These are phyloP conservation scores for Aplodontia rufa DNA, from an alignment of 2,113 vertebrate species.

Conservation along the genomic window DNA sequence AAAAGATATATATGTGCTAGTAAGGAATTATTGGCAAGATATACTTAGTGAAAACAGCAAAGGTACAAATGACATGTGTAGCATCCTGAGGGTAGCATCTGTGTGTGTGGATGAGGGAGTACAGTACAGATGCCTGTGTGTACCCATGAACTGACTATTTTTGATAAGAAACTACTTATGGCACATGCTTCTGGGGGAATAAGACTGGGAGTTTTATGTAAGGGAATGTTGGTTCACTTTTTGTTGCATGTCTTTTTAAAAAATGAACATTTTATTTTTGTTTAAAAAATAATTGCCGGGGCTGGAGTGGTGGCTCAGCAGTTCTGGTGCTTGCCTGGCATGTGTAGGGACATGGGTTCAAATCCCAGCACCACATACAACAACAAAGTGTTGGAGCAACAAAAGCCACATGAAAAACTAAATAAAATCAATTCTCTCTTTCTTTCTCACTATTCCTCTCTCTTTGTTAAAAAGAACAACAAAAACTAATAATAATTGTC, in stretches of 20 bases:
- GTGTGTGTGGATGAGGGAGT: not conserved
- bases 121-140: fast-evolving
- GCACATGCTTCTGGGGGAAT: not conserved
- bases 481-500: too few species aligned
- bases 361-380: too few species aligned
- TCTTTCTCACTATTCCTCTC: too few species aligned
- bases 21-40: not conserved
- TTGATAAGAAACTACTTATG: not conserved
- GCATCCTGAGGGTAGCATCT: not conserved
- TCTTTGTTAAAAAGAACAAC: too few species aligned
- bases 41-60: not conserved
- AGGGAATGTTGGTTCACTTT: not conserved
- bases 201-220: not conserved
- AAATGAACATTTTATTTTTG: not conserved
- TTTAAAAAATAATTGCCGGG: slow-evolving; percentile 33
- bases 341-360: too few species aligned
- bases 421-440: too few species aligned
- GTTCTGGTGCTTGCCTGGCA: too few species aligned
- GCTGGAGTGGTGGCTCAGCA: too few species aligned
- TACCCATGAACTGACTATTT: not conserved
- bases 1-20: too few species aligned
- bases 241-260: not conserved
- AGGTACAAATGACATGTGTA: not conserved
- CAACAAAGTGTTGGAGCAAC: too few species aligned
- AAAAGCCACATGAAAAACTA: too few species aligned